Base-by-base conservation (phyloP, 2,797 vertebrate species). In the Trachurus trachurus region DNA sequence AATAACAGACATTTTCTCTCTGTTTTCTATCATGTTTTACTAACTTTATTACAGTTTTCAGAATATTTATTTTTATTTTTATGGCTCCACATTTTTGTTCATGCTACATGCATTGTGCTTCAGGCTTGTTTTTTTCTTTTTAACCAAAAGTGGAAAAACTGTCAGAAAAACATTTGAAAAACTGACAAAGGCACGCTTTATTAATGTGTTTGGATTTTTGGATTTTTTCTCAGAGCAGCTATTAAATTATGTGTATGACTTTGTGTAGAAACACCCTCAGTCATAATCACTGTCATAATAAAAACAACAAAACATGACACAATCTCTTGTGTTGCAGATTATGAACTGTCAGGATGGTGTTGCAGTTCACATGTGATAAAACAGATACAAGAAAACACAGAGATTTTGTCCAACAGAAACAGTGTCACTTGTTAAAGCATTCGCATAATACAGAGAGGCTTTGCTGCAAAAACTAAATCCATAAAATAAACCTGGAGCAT, bases 321-420 rank as follows among this genome's bases (percentile, higher is more conserved):
- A 54, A 61, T 44, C 31, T 45, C 17, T 52, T 56, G 44, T 49
- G 26, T 66, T 68, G 50, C 56, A 59, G 11, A 39, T 5, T 67
- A 69, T 52, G 56, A 69, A 69, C 9, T 58, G 44, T 70, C 66
- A 63, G 26, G 53, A 52, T 34, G 31, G 31, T 34, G 31, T 34
- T 34, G n/a, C 9, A 15, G 11, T 77, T 65, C 42, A 57, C 34
- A 50, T 64, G 68, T 70, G 39, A 70, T 47, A n/a, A 61, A 56
- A 65, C n/a, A 52, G 37, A 40, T 47, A 34, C 9, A 53, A 21
- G n/a, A 68, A 19, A 34, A 34, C 31, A 34, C 31, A 34, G 31
- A 34, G 4, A 5, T 34, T 53, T 58, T 69, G 34, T 59, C 19
- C 44, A 17, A 31, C 0, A n/a, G 5, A 11, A 40, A 40, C 39